phyloP scores from a whole-genome alignment of 2,888 invertebrate species.

The Tetragonisca angustula region DNA sequence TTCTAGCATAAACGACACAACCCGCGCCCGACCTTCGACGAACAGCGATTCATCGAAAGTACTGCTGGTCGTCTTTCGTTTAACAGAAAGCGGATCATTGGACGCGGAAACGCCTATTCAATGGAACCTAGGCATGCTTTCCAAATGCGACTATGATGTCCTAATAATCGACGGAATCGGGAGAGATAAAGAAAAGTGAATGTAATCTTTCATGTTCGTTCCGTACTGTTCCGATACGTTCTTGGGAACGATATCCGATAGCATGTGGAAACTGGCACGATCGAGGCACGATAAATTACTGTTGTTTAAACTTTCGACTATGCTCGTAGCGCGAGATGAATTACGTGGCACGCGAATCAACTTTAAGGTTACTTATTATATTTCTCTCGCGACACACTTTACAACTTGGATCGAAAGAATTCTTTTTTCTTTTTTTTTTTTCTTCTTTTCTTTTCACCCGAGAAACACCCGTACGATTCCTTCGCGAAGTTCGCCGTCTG shows the following conservation, averaged over 20 bases:
- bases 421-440: too few species aligned
- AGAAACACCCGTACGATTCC: not conserved
- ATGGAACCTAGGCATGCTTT: not conserved
- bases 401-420: not conserved
- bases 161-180: not conserved
- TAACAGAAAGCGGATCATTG: not conserved
- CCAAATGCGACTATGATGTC: slow-evolving; percentile 36
- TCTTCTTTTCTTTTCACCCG: too few species aligned
- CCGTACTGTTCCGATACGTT: not conserved
- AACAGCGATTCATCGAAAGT: slow-evolving; percentile 29
- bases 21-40: slow-evolving; percentile 25
- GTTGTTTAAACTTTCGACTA: not conserved
- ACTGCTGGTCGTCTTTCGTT: not conserved
- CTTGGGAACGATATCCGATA: too few species aligned
- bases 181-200: not conserved
- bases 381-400: not conserved
- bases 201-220: not conserved
- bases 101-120: not conserved
- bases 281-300: not conserved
- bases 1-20: slow-evolving; percentile 32
- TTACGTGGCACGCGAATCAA: not conserved
- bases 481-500: not conserved
- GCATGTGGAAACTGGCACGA: not conserved
- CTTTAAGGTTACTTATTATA: not conserved
- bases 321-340: not conserved